These are phyloP conservation scores for Megaceryle torquata DNA, from an alignment of 2,113 vertebrate species.

Conservation along the genomic window DNA sequence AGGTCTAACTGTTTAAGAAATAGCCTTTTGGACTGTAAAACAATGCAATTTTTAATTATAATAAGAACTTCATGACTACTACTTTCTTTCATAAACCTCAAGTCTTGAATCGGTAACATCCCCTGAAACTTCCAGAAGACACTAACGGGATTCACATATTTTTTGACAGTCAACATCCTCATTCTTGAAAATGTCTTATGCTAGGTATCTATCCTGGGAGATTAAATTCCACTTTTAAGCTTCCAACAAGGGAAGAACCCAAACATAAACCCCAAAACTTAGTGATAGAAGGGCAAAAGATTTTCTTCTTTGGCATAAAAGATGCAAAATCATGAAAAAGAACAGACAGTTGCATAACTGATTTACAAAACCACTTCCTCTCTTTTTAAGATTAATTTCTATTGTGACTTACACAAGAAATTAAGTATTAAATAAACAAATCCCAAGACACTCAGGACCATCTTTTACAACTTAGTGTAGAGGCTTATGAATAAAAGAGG, in stretches of 20 bases:
- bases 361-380: slow-evolving; percentile 32
- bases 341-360: background rate
- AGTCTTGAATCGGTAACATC: background rate
- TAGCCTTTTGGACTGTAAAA: background rate
- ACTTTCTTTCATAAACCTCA: background rate
- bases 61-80: background rate
- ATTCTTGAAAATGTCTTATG: background rate
- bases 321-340: background rate
- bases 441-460: background rate
- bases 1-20: background rate
- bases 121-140: background rate
- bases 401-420: background rate
- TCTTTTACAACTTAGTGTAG: background rate
- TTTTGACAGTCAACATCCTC: background rate
- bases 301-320: background rate
- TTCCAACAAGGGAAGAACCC: background rate
- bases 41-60: background rate
- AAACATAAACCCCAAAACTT: background rate
- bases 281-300: background rate
- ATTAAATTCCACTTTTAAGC: background rate
- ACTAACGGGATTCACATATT: background rate
- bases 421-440: slow-evolving; percentile 6
- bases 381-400: slow-evolving; percentile 3
- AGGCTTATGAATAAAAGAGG: background rate
- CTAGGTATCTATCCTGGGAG: background rate